Evolutionary conservation across 2,113 vertebrate genomes (phyloP), one percentile per base, ranked within the genome.

Genomic region (Hippolais icterina): DNA sequence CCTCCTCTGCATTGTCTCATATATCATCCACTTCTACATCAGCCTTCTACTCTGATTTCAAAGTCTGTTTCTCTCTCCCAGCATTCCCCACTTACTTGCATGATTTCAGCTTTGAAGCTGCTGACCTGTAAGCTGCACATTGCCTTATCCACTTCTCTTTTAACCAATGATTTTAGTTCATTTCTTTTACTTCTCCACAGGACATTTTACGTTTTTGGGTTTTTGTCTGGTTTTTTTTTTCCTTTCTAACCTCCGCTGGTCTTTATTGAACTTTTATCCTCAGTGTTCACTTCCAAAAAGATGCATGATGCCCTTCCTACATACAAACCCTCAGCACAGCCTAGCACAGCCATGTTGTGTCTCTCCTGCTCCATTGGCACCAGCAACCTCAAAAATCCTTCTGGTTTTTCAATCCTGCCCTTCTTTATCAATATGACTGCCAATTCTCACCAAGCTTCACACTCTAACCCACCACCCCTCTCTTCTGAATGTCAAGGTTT

Each of bases 1-100:
- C 83, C 85, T 93, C 71, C 86, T 96, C 91, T 92, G 89, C 72
- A 56, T 78, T 92, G 80, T 95, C 93, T 94, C 83, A 93, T 78
- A 64, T 91, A 53, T 90, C 94, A 96, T 90, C 56, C 68, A 78
- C 79, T 76, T 87, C 70, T 85, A 65, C 52, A 65, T 75, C 47
- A 90, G 64, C 81, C 60, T 96, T 94, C 41, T 53, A 87, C 61
- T 87, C 29, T 21, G 12, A 84, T 85, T 91, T 87, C 81, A 82
- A 89, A 91, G 60, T 59, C 41, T 72, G 46, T 84, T 72, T 85
- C 60, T 69, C 63, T 89, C 72, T 80, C 85, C 42, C 52, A 90
- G 86, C 5, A 78, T 74, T 92, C 35, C 18, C 50, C 42, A 86
- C 23, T 78, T 63, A 60, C 35, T 89, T 78, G 33, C 33, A 74